These are phyloP conservation scores for Monomorium pharaonis DNA, from an alignment of 1,140 invertebrate genomes.

Conservation along the genomic window DNA sequence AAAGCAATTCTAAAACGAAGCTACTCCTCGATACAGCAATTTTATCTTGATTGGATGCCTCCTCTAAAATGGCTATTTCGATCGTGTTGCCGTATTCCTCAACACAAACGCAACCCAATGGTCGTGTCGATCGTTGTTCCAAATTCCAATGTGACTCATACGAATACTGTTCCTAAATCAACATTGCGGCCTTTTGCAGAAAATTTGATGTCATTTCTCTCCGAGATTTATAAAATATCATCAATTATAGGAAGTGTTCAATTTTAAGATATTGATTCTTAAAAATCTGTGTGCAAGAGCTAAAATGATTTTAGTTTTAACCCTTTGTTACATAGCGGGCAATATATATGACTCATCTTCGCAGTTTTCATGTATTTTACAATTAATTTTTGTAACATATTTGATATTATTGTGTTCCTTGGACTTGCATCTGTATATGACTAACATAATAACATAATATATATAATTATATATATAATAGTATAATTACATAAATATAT, in stretches of 20 bases:
- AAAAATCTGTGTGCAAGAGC: no score
- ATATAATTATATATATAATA: no score
- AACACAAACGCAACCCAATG: background rate
- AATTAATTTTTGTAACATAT: no score
- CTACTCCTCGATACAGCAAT: background rate
- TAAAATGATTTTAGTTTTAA: no score
- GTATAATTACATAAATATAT: no score
- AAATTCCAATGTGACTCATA: background rate
- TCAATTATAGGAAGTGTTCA: background rate
- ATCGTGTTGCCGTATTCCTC: background rate
- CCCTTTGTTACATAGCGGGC: no score
- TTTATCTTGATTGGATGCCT: slow-evolving; percentile 10
- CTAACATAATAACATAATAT: no score
- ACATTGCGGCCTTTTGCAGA: background rate
- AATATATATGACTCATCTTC: no score
- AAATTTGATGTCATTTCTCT: background rate
- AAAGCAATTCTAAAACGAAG: slow-evolving; percentile 20
- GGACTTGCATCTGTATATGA: no score
- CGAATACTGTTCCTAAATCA: background rate
- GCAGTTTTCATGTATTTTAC: no score
- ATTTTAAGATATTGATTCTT: no score
- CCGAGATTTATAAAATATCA: background rate
- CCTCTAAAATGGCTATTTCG: slow-evolving; percentile 11
- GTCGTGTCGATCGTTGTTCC: background rate
- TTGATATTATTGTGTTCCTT: no score